phyloP scores from a whole-genome alignment of 2,797 vertebrate species.

The Myotis planiceps region DNA sequence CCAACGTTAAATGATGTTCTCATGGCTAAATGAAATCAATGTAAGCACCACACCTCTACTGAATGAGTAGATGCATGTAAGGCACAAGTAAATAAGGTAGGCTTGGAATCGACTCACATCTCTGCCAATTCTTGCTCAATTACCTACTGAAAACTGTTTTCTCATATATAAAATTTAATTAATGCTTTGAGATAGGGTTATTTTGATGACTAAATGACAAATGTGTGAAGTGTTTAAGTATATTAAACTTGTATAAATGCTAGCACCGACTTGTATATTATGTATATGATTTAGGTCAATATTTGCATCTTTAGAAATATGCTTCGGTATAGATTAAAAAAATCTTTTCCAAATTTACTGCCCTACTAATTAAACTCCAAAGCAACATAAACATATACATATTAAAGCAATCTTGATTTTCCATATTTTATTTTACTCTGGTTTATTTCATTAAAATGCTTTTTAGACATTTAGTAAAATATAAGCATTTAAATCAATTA shows the following conservation, averaged over 20 bases:
- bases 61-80: not conserved
- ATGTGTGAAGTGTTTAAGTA: not conserved
- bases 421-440: not conserved
- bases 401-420: not conserved
- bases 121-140: not conserved
- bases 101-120: not conserved
- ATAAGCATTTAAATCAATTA: not conserved
- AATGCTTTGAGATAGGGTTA: conserved; percentile 9
- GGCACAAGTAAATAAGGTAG: not conserved
- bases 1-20: not conserved
- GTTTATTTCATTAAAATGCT: conserved; percentile 14
- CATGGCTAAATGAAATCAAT: not conserved
- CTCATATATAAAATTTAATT: conserved; percentile 1
- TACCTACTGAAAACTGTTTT: conserved; percentile 18
- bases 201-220: conserved; percentile 37
- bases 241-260: not conserved
- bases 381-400: not conserved
- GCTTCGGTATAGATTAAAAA: not conserved
- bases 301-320: conserved; percentile 31
- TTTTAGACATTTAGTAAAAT: conserved; percentile 17
- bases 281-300: not conserved
- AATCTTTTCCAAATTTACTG: not conserved
- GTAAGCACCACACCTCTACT: not conserved
- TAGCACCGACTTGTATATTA: not conserved
- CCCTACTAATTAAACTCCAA: conserved; percentile 23